Percentiles rank a stretch among this genome's conserved stretches.
phyloP scores from a whole-genome alignment of 1,140 invertebrate genomes.

The Calephelis virginiensis region DNA sequence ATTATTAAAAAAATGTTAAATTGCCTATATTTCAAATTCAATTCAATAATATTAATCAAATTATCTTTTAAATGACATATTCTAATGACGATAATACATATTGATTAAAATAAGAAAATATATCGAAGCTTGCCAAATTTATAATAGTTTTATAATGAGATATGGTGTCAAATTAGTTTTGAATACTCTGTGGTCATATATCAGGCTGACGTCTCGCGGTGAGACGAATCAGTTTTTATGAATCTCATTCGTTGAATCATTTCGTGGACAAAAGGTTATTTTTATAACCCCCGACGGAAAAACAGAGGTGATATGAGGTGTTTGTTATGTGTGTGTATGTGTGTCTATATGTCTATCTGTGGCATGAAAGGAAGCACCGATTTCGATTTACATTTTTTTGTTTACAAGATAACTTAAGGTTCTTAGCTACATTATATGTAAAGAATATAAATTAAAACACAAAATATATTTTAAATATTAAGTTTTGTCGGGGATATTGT shows the following conservation, averaged over 20 bases:
- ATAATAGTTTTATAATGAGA: constrained; percentile 70
- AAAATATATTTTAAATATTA: too few relatives aligned
- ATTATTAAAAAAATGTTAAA: too few relatives aligned
- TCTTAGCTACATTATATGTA: too few relatives aligned
- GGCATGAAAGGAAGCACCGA: too few relatives aligned
- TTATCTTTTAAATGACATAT: constrained; percentile 19
- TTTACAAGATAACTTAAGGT: too few relatives aligned
- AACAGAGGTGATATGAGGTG: too few relatives aligned
- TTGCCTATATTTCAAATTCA: not conserved
- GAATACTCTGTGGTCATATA: constrained; percentile 65
- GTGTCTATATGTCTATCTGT: too few relatives aligned
- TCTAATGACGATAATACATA: constrained; percentile 28
- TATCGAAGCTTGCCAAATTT: constrained; percentile 70
- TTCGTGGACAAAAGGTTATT: constrained; percentile 2
- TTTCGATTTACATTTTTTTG: too few relatives aligned
- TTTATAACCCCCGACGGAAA: too few relatives aligned
- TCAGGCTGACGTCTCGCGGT: constrained; percentile 52
- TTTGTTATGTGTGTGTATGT: too few relatives aligned
- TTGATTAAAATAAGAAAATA: constrained; percentile 34
- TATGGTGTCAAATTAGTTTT: constrained; percentile 41
- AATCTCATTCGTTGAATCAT: constrained; percentile 15
- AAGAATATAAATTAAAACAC: too few relatives aligned
- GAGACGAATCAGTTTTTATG: constrained; percentile 54
- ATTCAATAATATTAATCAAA: constrained; percentile 24
- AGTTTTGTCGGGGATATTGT: too few relatives aligned